phyloP scores from a whole-genome alignment of 2,113 vertebrate species.

The Oriolus oriolus region DNA sequence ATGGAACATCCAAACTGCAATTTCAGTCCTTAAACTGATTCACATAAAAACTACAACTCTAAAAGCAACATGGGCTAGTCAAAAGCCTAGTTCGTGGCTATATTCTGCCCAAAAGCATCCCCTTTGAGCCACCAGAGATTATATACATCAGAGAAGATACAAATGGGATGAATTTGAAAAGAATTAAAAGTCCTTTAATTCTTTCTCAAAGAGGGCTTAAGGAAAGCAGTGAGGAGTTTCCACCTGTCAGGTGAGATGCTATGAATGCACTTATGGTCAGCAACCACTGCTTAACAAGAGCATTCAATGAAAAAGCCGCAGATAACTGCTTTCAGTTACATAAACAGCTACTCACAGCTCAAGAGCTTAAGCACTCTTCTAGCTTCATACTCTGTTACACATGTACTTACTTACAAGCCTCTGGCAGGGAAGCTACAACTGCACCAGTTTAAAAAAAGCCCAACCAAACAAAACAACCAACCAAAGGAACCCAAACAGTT shows the following conservation, averaged over 20 bases:
- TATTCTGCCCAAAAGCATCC: neutral
- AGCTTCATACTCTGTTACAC: neutral
- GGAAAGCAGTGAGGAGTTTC: neutral
- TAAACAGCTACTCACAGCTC: neutral
- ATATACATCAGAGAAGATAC: neutral
- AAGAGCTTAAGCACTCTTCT: neutral
- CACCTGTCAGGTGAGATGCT: neutral
- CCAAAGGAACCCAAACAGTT: neutral
- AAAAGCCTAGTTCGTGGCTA: neutral
- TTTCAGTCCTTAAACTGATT: slow-evolving; percentile 1
- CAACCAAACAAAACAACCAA: neutral
- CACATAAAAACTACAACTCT: neutral
- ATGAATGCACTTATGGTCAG: neutral
- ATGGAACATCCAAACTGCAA: neutral
- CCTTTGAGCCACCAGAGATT: neutral
- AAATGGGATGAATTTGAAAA: neutral
- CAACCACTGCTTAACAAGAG: neutral
- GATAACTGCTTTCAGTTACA: neutral
- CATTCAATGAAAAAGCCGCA: neutral
- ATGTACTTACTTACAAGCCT: neutral
- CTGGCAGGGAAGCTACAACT: neutral
- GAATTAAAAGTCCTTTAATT: neutral
- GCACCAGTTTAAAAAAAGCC: neutral
- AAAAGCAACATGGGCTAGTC: neutral
- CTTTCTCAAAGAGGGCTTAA: neutral